phyloP scores from a whole-genome alignment of 2,888 invertebrate species.

The Habrosyne pyritoides region DNA sequence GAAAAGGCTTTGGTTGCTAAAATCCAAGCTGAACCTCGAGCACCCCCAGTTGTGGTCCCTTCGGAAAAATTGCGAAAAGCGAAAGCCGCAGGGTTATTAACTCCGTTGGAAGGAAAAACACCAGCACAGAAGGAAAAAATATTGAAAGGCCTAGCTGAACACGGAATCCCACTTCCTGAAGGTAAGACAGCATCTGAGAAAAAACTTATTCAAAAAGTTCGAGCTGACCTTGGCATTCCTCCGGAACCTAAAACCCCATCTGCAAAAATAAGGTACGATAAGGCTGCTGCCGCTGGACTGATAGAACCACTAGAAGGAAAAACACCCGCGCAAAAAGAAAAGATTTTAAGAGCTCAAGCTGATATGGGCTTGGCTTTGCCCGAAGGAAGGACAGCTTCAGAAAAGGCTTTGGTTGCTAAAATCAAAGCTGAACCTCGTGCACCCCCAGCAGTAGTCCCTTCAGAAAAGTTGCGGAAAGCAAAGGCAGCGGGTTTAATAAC shows the following conservation, averaged over 20 bases:
- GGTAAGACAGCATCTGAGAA: constrained; percentile 36
- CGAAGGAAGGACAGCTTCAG: constrained; percentile 33
- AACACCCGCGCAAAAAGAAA: constrained; percentile 27
- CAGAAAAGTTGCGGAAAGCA: constrained; percentile 29
- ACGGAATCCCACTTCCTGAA: constrained; percentile 38
- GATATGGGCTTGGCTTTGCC: constrained; percentile 33
- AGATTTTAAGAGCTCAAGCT: constrained; percentile 21
- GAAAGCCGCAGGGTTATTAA: constrained; percentile 34
- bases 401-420: constrained; percentile 34
- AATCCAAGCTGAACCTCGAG: constrained; percentile 8
- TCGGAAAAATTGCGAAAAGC: constrained; percentile 32
- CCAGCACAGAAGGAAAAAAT: constrained; percentile 35
- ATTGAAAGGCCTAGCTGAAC: constrained; percentile 26
- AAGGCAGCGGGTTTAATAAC: constrained; percentile 15
- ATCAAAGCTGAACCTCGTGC: constrained; percentile 17
- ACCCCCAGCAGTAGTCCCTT: constrained; percentile 15
- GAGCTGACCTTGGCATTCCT: constrained; percentile 28
- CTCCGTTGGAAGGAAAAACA: constrained; percentile 41
- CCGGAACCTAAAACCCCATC: constrained; percentile 24
- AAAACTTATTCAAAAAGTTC: constrained; percentile 28
- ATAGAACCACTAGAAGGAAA: constrained; percentile 35
- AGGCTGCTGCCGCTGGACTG: constrained; percentile 26
- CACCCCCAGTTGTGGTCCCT: constrained; percentile 13
- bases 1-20: constrained; percentile 18
- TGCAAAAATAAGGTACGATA: constrained; percentile 15